phyloP scores from a whole-genome alignment of 2,888 invertebrate species.

The Platycnemis pennipes region DNA sequence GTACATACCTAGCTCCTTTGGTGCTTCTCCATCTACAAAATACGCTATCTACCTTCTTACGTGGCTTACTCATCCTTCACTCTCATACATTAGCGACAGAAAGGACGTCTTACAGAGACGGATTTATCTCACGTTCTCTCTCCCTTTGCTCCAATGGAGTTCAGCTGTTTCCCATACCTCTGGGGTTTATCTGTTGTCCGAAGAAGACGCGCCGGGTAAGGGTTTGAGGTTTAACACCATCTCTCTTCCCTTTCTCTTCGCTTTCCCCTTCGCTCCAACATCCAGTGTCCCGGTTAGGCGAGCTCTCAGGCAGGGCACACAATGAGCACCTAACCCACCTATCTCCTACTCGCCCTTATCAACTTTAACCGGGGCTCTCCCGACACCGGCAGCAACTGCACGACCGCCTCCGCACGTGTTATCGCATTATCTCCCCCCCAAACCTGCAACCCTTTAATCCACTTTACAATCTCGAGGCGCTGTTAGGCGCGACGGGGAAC shows the following conservation, averaged over 20 bases:
- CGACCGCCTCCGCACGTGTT: neutral
- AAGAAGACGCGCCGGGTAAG: neutral
- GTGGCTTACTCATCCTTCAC: no score
- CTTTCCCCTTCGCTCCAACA: neutral
- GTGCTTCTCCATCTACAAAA: no score
- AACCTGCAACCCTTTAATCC: constrained; percentile 28
- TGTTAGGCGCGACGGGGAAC: neutral
- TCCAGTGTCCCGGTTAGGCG: neutral
- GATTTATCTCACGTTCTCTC: no score
- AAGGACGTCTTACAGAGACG: neutral
- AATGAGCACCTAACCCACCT: neutral
- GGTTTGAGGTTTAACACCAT: neutral
- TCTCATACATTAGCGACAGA: neutral
- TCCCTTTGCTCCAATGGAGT: neutral
- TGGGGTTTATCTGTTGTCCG: neutral
- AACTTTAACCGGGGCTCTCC: neutral
- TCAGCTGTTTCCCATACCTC: neutral
- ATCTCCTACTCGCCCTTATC: neutral
- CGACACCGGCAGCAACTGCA: neutral
- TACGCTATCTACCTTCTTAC: no score
- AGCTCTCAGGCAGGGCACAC: neutral
- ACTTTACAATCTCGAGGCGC: neutral
- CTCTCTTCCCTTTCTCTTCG: neutral
- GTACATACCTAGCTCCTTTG: no score
- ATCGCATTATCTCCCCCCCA: constrained; percentile 14